Conservation (phyloP, 1,140 invertebrate genomes). For the Rhopalosiphum maidis region DNA sequence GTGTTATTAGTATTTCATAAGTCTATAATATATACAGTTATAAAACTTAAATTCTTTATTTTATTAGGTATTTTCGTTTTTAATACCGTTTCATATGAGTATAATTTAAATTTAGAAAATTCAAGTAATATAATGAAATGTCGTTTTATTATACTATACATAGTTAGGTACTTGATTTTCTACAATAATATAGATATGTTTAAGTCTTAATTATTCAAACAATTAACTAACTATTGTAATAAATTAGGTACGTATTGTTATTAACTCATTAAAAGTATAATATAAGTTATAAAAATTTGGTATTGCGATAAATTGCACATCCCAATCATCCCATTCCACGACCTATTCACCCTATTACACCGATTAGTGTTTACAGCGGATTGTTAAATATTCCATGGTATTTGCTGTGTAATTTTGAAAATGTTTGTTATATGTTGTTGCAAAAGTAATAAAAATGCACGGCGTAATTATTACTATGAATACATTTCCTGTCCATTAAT, state of each 20-base stretch:
- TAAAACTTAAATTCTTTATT: slow-evolving; percentile 29
- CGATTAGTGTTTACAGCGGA: neutral
- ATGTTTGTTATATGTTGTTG: neutral
- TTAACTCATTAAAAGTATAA: neutral
- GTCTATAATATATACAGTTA: neutral
- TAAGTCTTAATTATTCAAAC: neutral
- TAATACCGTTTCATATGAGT: neutral
- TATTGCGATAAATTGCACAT: neutral
- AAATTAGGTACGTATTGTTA: neutral
- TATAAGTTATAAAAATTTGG: neutral
- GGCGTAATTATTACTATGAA: neutral
- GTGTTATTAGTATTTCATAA: slow-evolving; percentile 24
- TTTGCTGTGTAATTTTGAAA: neutral
- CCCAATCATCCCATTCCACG: neutral
- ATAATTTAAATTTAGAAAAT: slow-evolving; percentile 33
- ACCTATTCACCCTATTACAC: neutral
- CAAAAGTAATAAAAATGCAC: neutral
- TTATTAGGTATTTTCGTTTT: slow-evolving; percentile 8
- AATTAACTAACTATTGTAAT: neutral
- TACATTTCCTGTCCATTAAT: slow-evolving; percentile 10
- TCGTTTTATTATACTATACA: neutral
- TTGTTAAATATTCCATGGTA: neutral
- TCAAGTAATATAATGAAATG: neutral
- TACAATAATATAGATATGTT: too few species aligned
- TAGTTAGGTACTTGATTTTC: too few species aligned